Evolutionary conservation across 2,113 vertebrate genomes (phyloP).

Genomic region (Pangasianodon hypophthalmus): DNA sequence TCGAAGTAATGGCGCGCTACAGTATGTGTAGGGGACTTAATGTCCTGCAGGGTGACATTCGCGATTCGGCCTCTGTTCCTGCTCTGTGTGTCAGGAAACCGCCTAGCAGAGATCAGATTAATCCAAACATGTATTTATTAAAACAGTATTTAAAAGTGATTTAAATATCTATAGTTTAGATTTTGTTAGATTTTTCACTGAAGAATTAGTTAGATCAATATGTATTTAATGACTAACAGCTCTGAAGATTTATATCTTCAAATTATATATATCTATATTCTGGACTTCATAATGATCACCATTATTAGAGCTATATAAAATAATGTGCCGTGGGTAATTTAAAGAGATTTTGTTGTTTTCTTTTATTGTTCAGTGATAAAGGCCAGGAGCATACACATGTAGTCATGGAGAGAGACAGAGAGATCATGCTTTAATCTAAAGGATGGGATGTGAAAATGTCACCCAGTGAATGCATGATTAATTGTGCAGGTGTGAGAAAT

Average conservation of each 20-base stretch:
- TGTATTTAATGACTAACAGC: neutral
- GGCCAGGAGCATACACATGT: neutral
- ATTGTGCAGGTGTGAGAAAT: too few relatives aligned
- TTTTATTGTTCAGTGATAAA: neutral
- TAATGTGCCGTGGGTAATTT: neutral
- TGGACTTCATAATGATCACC: neutral
- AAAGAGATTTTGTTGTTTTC: neutral
- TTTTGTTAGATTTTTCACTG: neutral
- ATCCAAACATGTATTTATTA: too few relatives aligned
- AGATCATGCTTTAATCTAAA: neutral
- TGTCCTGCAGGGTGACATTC: neutral
- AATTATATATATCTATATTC: neutral
- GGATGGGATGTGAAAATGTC: neutral
- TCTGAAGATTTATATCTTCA: neutral
- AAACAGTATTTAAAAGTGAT: neutral
- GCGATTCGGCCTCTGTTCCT: neutral
- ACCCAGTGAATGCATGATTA: neutral
- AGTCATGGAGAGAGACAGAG: neutral
- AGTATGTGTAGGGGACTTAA: neutral
- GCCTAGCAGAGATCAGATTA: neutral
- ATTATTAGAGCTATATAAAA: neutral
- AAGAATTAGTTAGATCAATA: neutral
- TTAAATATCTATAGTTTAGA: neutral
- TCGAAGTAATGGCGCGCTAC: neutral
- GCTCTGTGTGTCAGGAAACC: neutral